Evolutionary conservation across 2,888 invertebrate species (phyloP).

Genomic region (Drosophila pegasa): DNA sequence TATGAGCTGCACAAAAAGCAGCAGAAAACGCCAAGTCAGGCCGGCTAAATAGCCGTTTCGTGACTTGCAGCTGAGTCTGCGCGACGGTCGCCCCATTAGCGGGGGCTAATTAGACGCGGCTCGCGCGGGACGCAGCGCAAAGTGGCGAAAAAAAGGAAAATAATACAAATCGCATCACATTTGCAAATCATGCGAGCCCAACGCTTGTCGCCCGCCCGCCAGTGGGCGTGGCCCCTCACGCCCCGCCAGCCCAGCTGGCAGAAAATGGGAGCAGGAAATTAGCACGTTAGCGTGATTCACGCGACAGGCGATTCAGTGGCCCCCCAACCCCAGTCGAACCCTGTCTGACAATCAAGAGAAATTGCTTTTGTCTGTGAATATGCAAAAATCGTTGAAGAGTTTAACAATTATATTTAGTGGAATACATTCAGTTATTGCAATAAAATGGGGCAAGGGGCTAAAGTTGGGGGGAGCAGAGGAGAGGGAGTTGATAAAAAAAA

Average conservation of each 20-base stretch:
- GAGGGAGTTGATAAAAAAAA: no score
- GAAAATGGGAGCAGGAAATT: conserved; percentile 60
- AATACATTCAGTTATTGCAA: neutral
- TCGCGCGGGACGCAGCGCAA: conserved; percentile 13
- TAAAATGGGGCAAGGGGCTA: neutral
- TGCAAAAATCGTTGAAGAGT: neutral
- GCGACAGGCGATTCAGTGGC: conserved; percentile 52
- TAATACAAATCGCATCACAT: conserved; percentile 65
- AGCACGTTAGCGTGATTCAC: conserved; percentile 78
- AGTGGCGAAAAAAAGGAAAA: conserved; percentile 15
- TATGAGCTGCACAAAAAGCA: conserved; percentile 43
- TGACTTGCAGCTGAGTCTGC: conserved; percentile 77
- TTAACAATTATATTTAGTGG: conserved; percentile 4
- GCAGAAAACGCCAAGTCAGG: conserved; percentile 65
- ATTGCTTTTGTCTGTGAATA: conserved; percentile 24
- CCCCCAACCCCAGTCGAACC: neutral
- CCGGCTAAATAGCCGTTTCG: conserved; percentile 72
- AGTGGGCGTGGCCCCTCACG: conserved; percentile 27
- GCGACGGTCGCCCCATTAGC: conserved; percentile 67
- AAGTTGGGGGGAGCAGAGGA: neutral
- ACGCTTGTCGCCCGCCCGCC: conserved; percentile 12
- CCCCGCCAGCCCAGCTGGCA: conserved; percentile 45
- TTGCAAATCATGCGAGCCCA: conserved; percentile 65
- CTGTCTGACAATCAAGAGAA: conserved; percentile 17
- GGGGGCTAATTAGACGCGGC: conserved; percentile 67